Evolutionary conservation across 2,113 vertebrate genomes (phyloP).

Genomic region (Oenanthe melanoleuca): DNA sequence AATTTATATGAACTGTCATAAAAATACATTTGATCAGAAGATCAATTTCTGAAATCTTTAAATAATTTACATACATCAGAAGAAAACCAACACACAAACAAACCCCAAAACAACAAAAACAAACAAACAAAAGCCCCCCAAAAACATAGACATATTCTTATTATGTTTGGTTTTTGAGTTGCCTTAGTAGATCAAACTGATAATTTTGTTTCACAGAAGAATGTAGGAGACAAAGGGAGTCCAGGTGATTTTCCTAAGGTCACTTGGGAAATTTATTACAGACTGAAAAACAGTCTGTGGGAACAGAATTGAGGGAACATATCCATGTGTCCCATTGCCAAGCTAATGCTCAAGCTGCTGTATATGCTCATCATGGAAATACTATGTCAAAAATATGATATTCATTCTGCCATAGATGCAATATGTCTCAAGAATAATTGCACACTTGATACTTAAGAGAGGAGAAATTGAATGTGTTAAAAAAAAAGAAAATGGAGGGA

Average conservation of each 20-base stretch:
- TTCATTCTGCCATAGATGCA: background rate
- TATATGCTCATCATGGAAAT: background rate
- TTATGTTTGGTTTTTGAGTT: background rate
- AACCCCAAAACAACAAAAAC: background rate
- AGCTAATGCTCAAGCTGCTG: background rate
- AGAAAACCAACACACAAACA: background rate
- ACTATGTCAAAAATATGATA: background rate
- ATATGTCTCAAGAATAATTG: background rate
- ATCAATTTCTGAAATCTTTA: background rate
- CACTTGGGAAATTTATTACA: background rate
- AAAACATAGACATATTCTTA: rapidly evolving
- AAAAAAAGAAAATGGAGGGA: background rate
- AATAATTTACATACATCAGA: background rate
- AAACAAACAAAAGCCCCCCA: background rate
- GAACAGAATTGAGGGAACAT: background rate
- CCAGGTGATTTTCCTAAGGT: background rate
- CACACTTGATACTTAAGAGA: background rate
- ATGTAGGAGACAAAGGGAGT: background rate
- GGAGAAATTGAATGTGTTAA: background rate
- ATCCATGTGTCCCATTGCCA: rapidly evolving
- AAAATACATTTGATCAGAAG: background rate
- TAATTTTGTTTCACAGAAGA: background rate
- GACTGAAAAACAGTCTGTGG: background rate
- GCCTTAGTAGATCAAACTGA: background rate
- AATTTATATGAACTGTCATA: background rate